Percentiles rank a stretch among this genome's conserved stretches.
Conservation (phyloP, 92 coral and sea anemone species). For the Epizoanthus rinbou region DNA sequence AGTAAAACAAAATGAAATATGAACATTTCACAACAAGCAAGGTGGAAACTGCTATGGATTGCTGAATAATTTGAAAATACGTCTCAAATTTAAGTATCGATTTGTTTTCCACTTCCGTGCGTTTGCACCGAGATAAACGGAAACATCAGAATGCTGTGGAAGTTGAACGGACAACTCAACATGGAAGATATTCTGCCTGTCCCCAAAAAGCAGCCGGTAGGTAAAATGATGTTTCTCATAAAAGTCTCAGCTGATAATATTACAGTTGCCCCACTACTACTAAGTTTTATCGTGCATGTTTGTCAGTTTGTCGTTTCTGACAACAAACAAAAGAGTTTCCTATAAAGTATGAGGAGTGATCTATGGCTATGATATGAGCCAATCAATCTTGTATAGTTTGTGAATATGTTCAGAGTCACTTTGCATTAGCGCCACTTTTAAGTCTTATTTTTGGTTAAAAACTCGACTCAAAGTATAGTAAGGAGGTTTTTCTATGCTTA, state of each 20-base stretch:
- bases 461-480: no score
- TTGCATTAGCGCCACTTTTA: no score
- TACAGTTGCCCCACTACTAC: neutral
- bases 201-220: constrained; percentile 36
- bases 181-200: constrained; percentile 30
- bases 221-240: neutral
- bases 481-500: no score
- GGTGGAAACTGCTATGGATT: neutral
- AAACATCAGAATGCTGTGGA: constrained; percentile 20
- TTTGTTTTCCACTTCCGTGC: neutral
- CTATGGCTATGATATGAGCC: no score
- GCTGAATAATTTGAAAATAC: neutral
- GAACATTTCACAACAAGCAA: neutral
- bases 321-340: no score
- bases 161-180: constrained; percentile 9
- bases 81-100: neutral
- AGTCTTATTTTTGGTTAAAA: no score
- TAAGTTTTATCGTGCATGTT: no score
- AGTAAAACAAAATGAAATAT: neutral
- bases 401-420: no score
- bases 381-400: no score
- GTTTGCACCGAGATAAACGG: neutral
- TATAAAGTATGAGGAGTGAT: no score
- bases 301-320: no score
- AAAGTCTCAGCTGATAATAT: neutral